Base-by-base conservation (phyloP, 2,888 invertebrate species). In the Apotomis capreana region DNA sequence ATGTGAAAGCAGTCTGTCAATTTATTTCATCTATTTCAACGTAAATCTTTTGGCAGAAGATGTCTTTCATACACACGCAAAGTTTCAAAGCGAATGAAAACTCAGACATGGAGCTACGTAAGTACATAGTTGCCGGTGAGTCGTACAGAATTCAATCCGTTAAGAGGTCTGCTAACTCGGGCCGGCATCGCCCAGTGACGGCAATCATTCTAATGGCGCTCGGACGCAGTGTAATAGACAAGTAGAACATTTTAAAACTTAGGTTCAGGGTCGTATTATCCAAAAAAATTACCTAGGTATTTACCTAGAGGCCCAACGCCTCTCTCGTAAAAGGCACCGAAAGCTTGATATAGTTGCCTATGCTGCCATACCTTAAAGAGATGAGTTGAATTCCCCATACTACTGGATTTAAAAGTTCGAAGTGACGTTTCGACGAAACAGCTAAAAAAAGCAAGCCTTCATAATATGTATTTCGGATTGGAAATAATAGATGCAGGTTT, bases 121-220 rank as follows among this genome's bases (percentile, higher is more conserved):
- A 15, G n/a, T 52, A 58, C 40, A 4, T 40, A 40, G 57, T 64
- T 40, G 64, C 15, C 51, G 51, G 64, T 68, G 71, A 74, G 67
- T 79, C 78, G 82, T 82, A 86, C 81, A 87, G 86, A 87, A 89
- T 89, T 88, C 89, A 91, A 90, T 91, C 89, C 87, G 86, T 87
- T 90, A 90, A 89, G 88, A 89, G 90, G 84, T 85, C 85, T 84
- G 85, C 79, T 83, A 79, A 83, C 83, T 84, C 85, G 84, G 82
- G 83, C 83, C 83, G 82, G 84, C 85, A 87, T 87, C 87, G 85
- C 78, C 78, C 81, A 81, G 82, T 76, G 75, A 79, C 74, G 81
- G 89, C 91, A 91, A 91, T 91, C 89, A 90, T 87, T 88, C 87
- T 91, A 91, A 91, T 91, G 90, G 70, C 44, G 75, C 52, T 49